phyloP scores from a whole-genome alignment of 64 coral and sea anemone genomes.

The Actinia equina region DNA sequence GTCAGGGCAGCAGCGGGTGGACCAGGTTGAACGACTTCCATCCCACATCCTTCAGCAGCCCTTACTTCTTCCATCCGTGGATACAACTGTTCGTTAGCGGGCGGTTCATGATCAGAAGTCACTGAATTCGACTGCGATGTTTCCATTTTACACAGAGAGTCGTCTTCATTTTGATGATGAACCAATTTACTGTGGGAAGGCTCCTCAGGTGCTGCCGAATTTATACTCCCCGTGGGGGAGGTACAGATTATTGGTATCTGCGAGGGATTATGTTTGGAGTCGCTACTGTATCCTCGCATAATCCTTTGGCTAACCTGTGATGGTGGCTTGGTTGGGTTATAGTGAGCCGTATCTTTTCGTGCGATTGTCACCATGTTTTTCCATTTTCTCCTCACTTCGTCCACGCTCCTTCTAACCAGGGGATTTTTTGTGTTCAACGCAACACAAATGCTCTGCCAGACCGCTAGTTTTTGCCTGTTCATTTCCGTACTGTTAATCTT shows the following conservation, averaged over 20 bases:
- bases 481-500: slow-evolving; percentile 50
- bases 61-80: not conserved
- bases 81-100: not conserved
- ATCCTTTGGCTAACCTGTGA: slow-evolving; percentile 48
- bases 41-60: slow-evolving; percentile 15
- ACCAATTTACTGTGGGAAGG: not conserved
- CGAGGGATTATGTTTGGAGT: not conserved
- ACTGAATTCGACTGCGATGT: not conserved
- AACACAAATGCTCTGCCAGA: slow-evolving; percentile 57
- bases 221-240: not conserved
- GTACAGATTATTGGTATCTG: not conserved
- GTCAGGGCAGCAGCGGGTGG: slow-evolving; percentile 2
- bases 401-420: slow-evolving; percentile 31
- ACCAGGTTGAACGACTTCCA: slow-evolving; percentile 11
- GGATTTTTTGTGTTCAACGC: slow-evolving; percentile 43
- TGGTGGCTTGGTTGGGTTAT: slow-evolving; percentile 1
- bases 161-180: not conserved
- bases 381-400: slow-evolving; percentile 59
- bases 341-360: slow-evolving; percentile 28
- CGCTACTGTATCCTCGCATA: slow-evolving; percentile 22
- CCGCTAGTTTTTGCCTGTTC: slow-evolving; percentile 54
- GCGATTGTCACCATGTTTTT: slow-evolving; percentile 57
- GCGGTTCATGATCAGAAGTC: not conserved
- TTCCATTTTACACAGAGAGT: not conserved
- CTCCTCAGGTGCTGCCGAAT: not conserved